Conservation (phyloP, 1,140 invertebrate genomes). For the Panagrolaimus sp. region DNA sequence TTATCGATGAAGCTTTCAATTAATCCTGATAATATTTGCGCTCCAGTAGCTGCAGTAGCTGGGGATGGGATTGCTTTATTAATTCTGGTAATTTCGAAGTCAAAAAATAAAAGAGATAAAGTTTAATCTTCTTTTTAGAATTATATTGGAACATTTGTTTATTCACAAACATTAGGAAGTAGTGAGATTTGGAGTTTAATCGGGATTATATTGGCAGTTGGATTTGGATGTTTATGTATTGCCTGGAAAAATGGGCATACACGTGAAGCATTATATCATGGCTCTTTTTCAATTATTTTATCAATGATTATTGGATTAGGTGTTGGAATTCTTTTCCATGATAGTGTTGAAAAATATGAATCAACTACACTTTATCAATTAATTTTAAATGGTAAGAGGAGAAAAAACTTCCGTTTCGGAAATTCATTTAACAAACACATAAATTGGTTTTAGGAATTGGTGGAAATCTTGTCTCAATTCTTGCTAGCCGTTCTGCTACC, state of each 20-base stretch:
- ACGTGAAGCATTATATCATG: not conserved
- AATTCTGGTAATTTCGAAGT: not conserved
- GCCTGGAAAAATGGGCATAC: not conserved
- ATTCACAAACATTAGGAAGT: not conserved
- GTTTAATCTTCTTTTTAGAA: not conserved
- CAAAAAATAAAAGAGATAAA: no score
- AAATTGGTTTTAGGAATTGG: conserved; percentile 3
- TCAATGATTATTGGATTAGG: not conserved
- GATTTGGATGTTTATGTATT: not conserved
- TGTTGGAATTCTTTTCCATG: not conserved
- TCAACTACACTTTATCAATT: conserved; percentile 6
- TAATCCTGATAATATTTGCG: conserved; percentile 12
- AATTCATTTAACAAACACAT: not conserved
- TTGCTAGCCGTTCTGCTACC: not conserved
- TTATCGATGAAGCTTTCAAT: not conserved
- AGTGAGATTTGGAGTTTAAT: not conserved
- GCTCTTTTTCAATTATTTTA: conserved; percentile 8
- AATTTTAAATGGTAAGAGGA: not conserved
- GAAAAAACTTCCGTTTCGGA: not conserved
- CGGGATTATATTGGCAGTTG: not conserved
- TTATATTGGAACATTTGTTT: conserved; percentile 2
- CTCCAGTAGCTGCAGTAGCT: not conserved
- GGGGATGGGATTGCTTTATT: not conserved
- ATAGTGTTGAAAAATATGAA: not conserved
- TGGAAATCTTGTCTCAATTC: conserved; percentile 4